Percentiles rank a stretch among this genome's conserved stretches.
These are phyloP conservation scores for Tridacna crocea DNA, from an alignment of 2,888 invertebrate species.

Conservation along the genomic window DNA sequence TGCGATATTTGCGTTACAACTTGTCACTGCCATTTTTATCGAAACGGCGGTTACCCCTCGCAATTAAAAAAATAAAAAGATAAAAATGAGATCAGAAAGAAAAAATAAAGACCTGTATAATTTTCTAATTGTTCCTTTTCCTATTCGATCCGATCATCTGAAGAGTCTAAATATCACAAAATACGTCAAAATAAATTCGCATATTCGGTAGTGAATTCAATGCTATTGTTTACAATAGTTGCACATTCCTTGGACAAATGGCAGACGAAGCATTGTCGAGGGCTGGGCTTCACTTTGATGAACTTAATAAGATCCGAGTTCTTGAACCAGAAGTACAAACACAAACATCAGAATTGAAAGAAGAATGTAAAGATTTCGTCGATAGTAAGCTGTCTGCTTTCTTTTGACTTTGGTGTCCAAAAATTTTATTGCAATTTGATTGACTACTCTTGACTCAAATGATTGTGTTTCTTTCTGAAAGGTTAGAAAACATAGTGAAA, in stretches of 20 bases:
- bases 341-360: constrained; percentile 92
- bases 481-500: too few species aligned
- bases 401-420: too few species aligned
- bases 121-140: not conserved
- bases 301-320: constrained; percentile 92
- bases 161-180: too few species aligned
- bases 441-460: too few species aligned
- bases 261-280: constrained; percentile 84
- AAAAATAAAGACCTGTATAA: not conserved
- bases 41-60: too few species aligned
- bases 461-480: too few species aligned
- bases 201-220: not conserved
- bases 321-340: constrained; percentile 91
- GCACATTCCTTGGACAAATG: constrained; percentile 74
- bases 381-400: constrained; percentile 88
- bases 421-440: too few species aligned
- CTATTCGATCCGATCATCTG: too few species aligned
- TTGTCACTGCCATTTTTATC: too few species aligned
- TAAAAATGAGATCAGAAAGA: too few species aligned
- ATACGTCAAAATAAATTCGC: not conserved
- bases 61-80: too few species aligned
- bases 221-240: constrained; percentile 25
- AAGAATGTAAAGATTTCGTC: constrained; percentile 94
- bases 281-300: constrained; percentile 93
- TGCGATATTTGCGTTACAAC: too few species aligned